These are phyloP conservation scores for Picathartes gymnocephalus DNA, from an alignment of 2,113 vertebrate genomes.

Conservation along the genomic window DNA sequence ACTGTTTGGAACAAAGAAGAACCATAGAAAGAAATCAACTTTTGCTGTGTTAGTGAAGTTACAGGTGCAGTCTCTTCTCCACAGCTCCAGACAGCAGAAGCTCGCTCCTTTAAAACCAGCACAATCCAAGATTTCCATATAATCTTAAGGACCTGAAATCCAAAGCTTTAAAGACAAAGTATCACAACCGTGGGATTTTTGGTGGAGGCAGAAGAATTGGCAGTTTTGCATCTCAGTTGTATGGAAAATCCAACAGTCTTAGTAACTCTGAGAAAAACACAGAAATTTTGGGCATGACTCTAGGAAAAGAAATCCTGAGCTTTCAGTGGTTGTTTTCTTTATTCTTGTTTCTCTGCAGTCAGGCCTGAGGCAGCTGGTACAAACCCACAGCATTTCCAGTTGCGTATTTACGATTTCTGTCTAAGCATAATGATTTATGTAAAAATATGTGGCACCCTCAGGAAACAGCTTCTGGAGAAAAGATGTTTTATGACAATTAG, in stretches of 20 bases:
- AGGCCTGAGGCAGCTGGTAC: neutral
- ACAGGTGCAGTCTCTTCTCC: neutral
- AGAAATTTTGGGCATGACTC: neutral
- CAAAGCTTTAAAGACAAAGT: neutral
- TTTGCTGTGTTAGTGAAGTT: neutral
- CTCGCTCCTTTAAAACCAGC: neutral
- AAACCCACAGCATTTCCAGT: neutral
- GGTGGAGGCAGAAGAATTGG: neutral
- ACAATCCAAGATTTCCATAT: neutral
- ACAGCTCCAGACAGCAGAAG: neutral
- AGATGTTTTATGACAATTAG: neutral
- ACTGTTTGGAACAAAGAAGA: neutral
- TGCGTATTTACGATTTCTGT: neutral
- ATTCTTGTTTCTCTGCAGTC: neutral
- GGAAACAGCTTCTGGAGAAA: neutral
- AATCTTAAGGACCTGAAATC: neutral
- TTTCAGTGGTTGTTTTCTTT: neutral
- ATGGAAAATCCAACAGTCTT: neutral
- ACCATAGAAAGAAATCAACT: neutral
- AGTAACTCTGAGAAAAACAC: neutral
- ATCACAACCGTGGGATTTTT: neutral
- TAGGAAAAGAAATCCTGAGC: neutral
- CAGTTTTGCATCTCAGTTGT: neutral
- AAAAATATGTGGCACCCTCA: neutral
- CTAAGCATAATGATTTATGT: neutral